These are phyloP conservation scores for Agonum fuliginosum DNA, from an alignment of 2,888 invertebrate genomes.

Conservation along the genomic window DNA sequence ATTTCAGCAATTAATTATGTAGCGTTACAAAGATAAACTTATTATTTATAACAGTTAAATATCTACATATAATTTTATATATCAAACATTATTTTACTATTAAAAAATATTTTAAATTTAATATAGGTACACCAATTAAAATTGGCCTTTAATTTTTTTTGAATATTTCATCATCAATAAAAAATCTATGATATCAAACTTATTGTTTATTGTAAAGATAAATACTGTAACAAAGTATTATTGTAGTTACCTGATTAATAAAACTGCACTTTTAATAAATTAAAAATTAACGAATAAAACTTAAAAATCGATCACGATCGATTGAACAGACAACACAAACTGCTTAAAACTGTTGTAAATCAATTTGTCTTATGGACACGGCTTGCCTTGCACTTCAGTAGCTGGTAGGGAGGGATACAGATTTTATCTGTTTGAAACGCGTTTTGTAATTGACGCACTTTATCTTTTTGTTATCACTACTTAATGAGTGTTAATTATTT, in stretches of 20 bases:
- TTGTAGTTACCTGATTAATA: constrained; percentile 32
- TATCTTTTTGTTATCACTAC: constrained; percentile 21
- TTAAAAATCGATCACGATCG: constrained; percentile 24
- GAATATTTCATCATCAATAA: too few relatives aligned
- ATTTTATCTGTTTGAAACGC: constrained; percentile 21
- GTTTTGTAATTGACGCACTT: constrained; percentile 6
- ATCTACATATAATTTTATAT: background rate
- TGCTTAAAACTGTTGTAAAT: background rate
- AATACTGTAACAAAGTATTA: too few relatives aligned
- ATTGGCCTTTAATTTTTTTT: too few relatives aligned
- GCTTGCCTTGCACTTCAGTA: background rate
- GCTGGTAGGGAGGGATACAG: constrained; percentile 22
- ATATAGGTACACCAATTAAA: too few relatives aligned
- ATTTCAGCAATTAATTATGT: too few relatives aligned
- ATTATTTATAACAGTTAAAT: too few relatives aligned
- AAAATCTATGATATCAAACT: too few relatives aligned
- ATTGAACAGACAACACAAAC: constrained; percentile 13
- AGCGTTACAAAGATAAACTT: too few relatives aligned
- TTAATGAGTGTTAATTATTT: constrained; percentile 9
- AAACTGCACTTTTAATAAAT: constrained; percentile 12
- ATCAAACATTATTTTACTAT: background rate
- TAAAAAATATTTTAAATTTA: constrained; percentile 1
- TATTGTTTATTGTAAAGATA: too few relatives aligned
- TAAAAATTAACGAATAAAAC: too few relatives aligned
- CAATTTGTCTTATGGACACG: constrained; percentile 26